Evolutionary conservation across 2,888 invertebrate genomes (phyloP).

Genomic region (Hypselothyrea guttata): DNA sequence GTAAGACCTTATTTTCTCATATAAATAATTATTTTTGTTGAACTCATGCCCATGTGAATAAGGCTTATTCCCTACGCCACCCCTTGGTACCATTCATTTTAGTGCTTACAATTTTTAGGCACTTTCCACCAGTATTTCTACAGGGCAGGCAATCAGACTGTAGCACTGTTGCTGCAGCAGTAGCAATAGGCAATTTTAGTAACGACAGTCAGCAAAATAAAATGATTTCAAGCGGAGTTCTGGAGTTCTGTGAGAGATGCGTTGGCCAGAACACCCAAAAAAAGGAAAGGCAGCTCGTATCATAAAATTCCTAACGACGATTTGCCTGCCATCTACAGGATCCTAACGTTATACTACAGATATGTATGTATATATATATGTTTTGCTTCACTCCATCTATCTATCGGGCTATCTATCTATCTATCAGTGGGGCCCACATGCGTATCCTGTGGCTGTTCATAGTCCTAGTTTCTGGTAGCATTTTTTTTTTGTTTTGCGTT

Average conservation of each 20-base stretch:
- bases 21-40: no score
- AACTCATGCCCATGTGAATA: no score
- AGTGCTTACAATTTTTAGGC: no score
- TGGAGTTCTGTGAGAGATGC: no score
- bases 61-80: no score
- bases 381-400: constrained; percentile 7
- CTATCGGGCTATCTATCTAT: constrained; percentile 14
- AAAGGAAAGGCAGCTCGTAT: constrained; percentile 38
- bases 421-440: constrained; percentile 40
- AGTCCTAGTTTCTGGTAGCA: constrained; percentile 34
- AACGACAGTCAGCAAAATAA: constrained; percentile 74
- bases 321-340: constrained; percentile 60
- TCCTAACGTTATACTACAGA: no score
- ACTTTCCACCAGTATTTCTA: neutral
- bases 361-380: constrained; percentile 3
- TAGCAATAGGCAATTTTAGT: constrained; percentile 64
- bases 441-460: constrained; percentile 46
- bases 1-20: no score
- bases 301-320: constrained; percentile 74
- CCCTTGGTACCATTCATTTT: no score
- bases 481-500: constrained; percentile 30
- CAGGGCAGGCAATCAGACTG: constrained; percentile 7
- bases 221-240: constrained; percentile 60
- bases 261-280: constrained; percentile 15
- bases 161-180: constrained; percentile 8